Evolutionary conservation across 2,797 vertebrate species (phyloP).

Genomic region (Enteromius viviparus): DNA sequence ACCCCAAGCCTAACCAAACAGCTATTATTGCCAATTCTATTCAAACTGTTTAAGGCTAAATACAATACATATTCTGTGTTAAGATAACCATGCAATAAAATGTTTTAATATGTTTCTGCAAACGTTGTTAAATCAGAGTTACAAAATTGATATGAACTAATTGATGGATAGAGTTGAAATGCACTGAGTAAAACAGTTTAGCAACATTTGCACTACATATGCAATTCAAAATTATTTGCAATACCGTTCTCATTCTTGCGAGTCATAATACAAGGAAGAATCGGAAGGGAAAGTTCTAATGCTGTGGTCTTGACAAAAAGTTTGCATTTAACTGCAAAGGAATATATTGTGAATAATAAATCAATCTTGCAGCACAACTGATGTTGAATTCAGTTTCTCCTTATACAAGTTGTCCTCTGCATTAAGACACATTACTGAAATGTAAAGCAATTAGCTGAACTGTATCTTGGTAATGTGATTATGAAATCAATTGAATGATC

Average conservation of each 20-base stretch:
- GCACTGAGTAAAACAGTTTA: not conserved
- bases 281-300: not conserved
- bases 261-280: not conserved
- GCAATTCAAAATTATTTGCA: not conserved
- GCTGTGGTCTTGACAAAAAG: not conserved
- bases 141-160: not conserved
- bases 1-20: not conserved
- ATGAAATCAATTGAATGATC: constrained; percentile 65
- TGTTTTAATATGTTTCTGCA: not conserved
- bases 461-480: constrained; percentile 57
- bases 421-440: constrained; percentile 48
- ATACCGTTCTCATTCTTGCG: not conserved
- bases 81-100: not conserved
- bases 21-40: not conserved
- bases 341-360: not conserved
- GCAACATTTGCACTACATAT: not conserved
- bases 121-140: not conserved
- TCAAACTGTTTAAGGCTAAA: not conserved
- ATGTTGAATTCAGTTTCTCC: constrained; percentile 40
- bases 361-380: not conserved
- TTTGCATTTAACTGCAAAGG: not conserved
- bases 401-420: constrained; percentile 24
- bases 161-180: not conserved
- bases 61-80: not conserved
- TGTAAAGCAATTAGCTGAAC: constrained; percentile 59